phyloP scores from a whole-genome alignment of 2,797 vertebrate species.

The Hapalemur alaotrensis region DNA sequence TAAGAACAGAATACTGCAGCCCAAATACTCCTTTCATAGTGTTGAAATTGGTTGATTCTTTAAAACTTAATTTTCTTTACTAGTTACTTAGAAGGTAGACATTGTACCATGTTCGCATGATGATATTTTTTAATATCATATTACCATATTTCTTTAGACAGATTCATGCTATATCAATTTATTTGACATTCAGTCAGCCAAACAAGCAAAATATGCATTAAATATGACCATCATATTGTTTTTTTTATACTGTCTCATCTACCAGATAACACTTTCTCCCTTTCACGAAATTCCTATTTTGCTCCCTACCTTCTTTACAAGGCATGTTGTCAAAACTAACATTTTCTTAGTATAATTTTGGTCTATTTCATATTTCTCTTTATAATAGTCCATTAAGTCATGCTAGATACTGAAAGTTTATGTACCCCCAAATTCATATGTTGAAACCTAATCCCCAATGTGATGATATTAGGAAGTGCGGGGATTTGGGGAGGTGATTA shows the following conservation, averaged over 20 bases:
- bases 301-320: neutral
- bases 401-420: neutral
- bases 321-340: neutral
- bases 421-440: neutral
- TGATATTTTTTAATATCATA: neutral
- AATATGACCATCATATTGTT: neutral
- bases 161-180: neutral
- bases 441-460: too few species aligned
- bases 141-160: neutral
- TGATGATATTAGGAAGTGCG: neutral
- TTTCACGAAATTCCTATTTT: neutral
- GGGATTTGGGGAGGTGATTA: neutral
- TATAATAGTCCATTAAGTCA: neutral
- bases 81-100: neutral
- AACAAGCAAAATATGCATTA: neutral
- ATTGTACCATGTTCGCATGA: neutral
- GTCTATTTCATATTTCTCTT: neutral
- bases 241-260: neutral
- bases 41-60: neutral
- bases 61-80: neutral
- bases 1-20: neutral
- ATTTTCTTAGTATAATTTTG: neutral
- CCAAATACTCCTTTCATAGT: neutral
- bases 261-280: neutral
- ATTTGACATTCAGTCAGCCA: neutral